Evolutionary conservation across 1,140 invertebrate genomes (phyloP).

Genomic region (Lasioglossum albipes): DNA sequence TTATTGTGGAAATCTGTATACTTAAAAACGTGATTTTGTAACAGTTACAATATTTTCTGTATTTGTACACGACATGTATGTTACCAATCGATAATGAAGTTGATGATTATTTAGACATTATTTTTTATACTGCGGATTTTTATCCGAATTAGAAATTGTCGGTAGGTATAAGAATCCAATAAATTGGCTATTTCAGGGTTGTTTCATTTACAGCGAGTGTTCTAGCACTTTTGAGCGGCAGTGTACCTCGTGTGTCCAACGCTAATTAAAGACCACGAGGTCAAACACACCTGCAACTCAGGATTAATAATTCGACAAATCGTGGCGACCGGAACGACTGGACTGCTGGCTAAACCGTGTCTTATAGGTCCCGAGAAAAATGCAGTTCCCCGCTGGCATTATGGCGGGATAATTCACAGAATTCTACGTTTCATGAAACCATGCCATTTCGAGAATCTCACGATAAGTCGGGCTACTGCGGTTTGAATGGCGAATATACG

Average conservation of each 20-base stretch:
- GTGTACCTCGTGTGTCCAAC: neutral
- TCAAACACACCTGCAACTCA: constrained; percentile 30
- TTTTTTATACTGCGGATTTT: no score
- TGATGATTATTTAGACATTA: no score
- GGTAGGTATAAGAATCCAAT: no score
- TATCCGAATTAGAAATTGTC: no score
- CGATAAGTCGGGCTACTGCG: constrained; percentile 46
- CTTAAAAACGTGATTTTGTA: no score
- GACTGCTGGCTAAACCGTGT: neutral
- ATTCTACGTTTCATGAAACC: constrained; percentile 16
- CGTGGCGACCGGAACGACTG: constrained; percentile 19
- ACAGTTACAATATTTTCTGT: no score
- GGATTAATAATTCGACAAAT: constrained; percentile 44
- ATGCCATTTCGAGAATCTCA: constrained; percentile 35
- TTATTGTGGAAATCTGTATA: no score
- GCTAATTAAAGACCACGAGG: constrained; percentile 46
- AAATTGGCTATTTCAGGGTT: no score
- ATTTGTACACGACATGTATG: no score
- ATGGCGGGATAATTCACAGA: constrained; percentile 39
- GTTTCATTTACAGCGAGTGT: no score
- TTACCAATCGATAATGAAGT: no score
- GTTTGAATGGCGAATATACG: neutral
- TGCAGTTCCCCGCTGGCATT: constrained; percentile 12
- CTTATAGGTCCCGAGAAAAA: neutral
- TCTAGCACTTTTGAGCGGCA: no score